Percentiles rank a stretch among this genome's conserved stretches.
phyloP scores from a whole-genome alignment of 1,140 invertebrate genomes.

The Colletes latitarsis region DNA sequence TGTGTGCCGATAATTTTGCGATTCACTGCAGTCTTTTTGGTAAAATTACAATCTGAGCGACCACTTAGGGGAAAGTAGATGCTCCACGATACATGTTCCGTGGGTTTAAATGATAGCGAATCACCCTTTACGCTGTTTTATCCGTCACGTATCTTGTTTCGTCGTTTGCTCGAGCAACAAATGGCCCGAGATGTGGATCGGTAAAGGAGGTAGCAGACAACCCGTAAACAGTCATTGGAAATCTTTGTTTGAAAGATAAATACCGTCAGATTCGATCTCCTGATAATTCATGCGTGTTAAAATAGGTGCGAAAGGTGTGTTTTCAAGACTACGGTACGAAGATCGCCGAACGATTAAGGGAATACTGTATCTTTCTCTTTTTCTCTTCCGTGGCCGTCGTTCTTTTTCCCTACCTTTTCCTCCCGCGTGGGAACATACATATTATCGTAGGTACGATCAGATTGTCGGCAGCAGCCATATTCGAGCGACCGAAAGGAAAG shows the following conservation, averaged over 20 bases:
- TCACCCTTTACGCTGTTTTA: background rate
- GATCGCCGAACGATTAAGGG: conserved; percentile 49
- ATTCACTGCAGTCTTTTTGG: too few relatives aligned
- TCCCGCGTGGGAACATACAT: conserved; percentile 18
- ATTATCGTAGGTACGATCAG: conserved; percentile 49
- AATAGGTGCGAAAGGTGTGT: conserved; percentile 66
- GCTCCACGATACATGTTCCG: too few relatives aligned
- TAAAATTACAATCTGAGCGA: too few relatives aligned
- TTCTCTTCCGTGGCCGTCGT: background rate
- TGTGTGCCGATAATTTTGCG: too few relatives aligned
- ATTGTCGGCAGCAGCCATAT: conserved; percentile 40
- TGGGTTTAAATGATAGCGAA: too few relatives aligned
- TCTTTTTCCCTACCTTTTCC: background rate
- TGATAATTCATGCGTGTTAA: conserved; percentile 63
- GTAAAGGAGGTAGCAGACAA: conserved; percentile 29
- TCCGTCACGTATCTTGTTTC: background rate
- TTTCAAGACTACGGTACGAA: conserved; percentile 23
- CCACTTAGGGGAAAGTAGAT: too few relatives aligned
- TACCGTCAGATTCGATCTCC: conserved; percentile 51
- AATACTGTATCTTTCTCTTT: background rate
- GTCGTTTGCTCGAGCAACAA: conserved; percentile 34
- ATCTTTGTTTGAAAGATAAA: conserved; percentile 56
- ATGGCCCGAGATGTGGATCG: conserved; percentile 50
- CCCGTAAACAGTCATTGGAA: conserved; percentile 36
- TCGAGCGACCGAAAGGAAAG: conserved; percentile 3